Evolutionary conservation across 2,888 invertebrate genomes (phyloP).

Genomic region (Malacosoma neustria): DNA sequence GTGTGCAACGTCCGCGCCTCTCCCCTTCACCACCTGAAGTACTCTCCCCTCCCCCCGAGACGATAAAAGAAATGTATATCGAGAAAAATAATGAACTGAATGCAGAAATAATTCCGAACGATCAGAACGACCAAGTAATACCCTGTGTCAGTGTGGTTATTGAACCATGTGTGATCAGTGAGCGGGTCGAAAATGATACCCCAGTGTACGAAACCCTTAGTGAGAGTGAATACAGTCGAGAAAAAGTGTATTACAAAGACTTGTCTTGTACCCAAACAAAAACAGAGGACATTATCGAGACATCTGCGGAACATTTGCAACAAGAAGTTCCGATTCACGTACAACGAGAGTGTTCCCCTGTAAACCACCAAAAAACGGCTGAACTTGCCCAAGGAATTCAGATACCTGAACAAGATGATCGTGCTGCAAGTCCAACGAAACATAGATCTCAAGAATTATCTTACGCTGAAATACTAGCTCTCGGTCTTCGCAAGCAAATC

Average conservation of each 20-base stretch:
- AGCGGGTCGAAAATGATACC: conserved; percentile 34
- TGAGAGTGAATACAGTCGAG: conserved; percentile 40
- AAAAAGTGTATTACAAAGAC: conserved; percentile 3
- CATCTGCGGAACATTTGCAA: neutral
- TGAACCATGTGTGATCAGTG: conserved; percentile 31
- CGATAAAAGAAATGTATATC: conserved; percentile 1
- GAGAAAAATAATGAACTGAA: conserved; percentile 4
- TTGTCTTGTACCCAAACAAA: neutral
- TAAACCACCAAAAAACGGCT: neutral
- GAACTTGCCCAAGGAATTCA: neutral
- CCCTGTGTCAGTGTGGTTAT: conserved; percentile 28
- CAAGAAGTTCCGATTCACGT: neutral
- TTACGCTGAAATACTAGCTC: conserved; percentile 82
- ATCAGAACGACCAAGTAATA: conserved; percentile 20
- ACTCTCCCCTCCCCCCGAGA: neutral
- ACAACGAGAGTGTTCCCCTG: neutral
- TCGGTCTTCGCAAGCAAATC: conserved; percentile 70
- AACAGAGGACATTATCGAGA: conserved; percentile 1
- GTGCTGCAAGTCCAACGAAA: conserved; percentile 37
- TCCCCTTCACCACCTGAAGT: conserved; percentile 9
- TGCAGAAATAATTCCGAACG: conserved; percentile 1
- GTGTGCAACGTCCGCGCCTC: conserved; percentile 20
- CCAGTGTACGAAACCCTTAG: conserved; percentile 38
- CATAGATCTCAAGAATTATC: conserved; percentile 77
- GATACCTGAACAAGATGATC: conserved; percentile 23